These are phyloP conservation scores for Procambarus clarkii DNA, from an alignment of 1,140 invertebrate genomes.

Conservation along the genomic window DNA sequence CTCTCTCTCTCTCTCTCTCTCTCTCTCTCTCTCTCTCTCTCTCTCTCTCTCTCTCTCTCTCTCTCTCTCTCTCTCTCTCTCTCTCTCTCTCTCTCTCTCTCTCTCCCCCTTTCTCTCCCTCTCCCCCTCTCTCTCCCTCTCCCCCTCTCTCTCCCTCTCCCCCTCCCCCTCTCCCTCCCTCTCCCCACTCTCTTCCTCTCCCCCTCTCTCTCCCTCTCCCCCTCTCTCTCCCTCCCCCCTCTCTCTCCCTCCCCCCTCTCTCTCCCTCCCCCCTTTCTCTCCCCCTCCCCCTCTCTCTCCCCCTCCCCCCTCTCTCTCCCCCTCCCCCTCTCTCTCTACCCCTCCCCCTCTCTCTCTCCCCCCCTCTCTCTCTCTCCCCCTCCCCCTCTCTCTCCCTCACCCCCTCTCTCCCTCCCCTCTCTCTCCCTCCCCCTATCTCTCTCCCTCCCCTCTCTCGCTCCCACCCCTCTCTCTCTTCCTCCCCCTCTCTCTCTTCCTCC, in stretches of 20 bases:
- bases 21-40: too few species aligned
- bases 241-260: background rate
- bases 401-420: background rate
- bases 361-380: background rate
- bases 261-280: background rate
- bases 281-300: background rate
- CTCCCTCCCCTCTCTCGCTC: too few species aligned
- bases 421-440: background rate
- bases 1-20: background rate
- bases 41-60: too few species aligned
- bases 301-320: background rate
- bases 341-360: background rate
- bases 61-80: conserved; percentile 2
- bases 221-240: background rate
- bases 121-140: background rate
- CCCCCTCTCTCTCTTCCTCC: background rate
- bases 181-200: too few species aligned
- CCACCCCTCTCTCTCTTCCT: background rate
- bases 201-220: background rate
- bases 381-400: background rate
- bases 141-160: background rate
- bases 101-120: background rate
- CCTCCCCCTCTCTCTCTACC: background rate
- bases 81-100: background rate
- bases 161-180: background rate